Evolutionary conservation across 2,888 invertebrate genomes (phyloP), one percentile per base, ranked within the genome.

Genomic region (Caenorhabditis sulstoni): DNA sequence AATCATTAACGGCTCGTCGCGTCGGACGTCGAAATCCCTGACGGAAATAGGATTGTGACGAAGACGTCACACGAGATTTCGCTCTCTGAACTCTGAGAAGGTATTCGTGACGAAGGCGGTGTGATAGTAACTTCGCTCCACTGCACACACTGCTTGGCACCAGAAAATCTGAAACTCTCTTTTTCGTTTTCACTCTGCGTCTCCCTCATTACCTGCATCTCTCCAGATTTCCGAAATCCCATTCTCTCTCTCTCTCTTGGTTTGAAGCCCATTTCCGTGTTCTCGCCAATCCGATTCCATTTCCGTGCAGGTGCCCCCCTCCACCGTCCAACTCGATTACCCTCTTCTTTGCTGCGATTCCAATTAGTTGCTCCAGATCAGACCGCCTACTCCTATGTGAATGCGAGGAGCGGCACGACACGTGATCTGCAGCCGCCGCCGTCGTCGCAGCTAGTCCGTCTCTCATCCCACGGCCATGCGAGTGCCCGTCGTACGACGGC

Each of bases 321-420:
- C n/a, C 37, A 8, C 39, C 35, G 12, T 37, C 49, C 47, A 64
- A 71, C 57, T 29, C 57, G 62, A 62, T 71, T 71, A 70, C 29
- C 70, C 70, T 62, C 29, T 18, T 41, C 39, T n/a, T 29, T 45
- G 45, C 59, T 61, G 45, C 45, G 22, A 23, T 47, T 73, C 35
- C 64, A 65, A 64, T 73, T 73, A 64, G 73, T 66, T 44, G 44
- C 53, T 39, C n/a, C 59, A 74, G 65, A 66, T 74, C 74, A 74
- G 59, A 66, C 75, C 76, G 62, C 67, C 76, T 66, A 59, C 62
- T 75, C 68, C 76, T 76, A 68, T 76, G 76, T 76, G 76, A 76
- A 76, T 76, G 76, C 66, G 50, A 62, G 57, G 68, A 67, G 57
- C 64, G 47, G 50, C 50, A 55, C 55, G 12, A 62, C 61, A 62